Evolutionary conservation across 2,797 vertebrate species (phyloP), one percentile per base, ranked within the genome.

Genomic region (Gambelia wislizenii): DNA sequence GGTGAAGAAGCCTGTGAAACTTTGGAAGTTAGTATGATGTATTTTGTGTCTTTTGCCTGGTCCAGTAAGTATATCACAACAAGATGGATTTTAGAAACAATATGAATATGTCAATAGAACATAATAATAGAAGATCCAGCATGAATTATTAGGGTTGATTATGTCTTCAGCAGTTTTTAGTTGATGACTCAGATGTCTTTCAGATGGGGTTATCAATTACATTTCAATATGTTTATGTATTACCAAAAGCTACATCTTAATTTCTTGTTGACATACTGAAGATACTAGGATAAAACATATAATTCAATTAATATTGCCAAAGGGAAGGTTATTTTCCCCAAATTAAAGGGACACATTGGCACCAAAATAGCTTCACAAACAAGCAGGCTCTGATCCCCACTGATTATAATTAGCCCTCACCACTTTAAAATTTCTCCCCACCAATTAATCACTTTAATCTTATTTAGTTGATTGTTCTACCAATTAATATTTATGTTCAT

Each of bases 251-350:
- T 30, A 33, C 30, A 67, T 67, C 64, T 67, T 67, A 67, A 30
- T 67, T 67, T 67, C 61, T 27, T 64, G 61, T 64, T 64, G 61
- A 64, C 61, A 30, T 30, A 30, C 64, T 67, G 27, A 67, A 30
- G 6, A 4, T 33, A 12, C 64, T 67, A 33, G 12, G 20, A 25
- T 25, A 80, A 59, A 59, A 36, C 54, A 81, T 56, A 56, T 81
- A 2, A 81, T 39, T 81, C 83, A 74, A 88, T 49, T 54, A 88
- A 75, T 70, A 56, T 87, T 82, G 56, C 30, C 44, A 88, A 76
- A 54, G 44, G 56, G 75, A 18, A 52, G 30, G 33, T 52, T 52
- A 33, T 67, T 52, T 44, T n/a, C 54, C 47, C 61, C 54, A 36
- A 36, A 22, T 87, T 59, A 83, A 25, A 61, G 47, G 54, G 44